Conservation (phyloP, 2,113 vertebrate genomes). For the Gulo gulo region DNA sequence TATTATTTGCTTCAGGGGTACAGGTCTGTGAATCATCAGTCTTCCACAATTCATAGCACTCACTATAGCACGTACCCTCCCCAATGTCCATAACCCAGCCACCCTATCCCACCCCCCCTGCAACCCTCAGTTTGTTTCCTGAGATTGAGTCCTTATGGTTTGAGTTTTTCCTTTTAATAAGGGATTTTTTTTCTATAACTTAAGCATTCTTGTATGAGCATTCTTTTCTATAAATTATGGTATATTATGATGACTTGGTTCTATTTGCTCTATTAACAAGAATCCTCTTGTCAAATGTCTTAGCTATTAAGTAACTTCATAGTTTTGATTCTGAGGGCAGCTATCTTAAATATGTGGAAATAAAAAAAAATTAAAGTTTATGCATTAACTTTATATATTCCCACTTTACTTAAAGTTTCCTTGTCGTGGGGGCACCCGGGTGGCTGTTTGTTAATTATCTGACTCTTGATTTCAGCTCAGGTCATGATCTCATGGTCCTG, state of each 20-base stretch:
- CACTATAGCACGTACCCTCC: no score
- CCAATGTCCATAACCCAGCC: no score
- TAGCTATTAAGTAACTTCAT: not conserved
- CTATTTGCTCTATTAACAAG: not conserved
- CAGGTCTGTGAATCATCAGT: no score
- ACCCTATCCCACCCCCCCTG: no score
- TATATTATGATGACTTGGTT: not conserved
- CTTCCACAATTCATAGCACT: no score
- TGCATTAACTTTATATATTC: not conserved
- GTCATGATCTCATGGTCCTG: not conserved
- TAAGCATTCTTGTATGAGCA: not conserved
- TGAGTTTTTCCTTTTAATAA: no score
- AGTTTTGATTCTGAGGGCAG: not conserved
- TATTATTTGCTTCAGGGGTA: no score
- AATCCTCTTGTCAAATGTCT: not conserved
- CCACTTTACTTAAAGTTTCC: not conserved
- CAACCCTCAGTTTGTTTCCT: no score
- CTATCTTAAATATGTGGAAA: not conserved
- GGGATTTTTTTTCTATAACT: no score
- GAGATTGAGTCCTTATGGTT: no score
- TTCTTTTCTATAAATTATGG: not conserved
- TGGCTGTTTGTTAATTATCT: not conserved
- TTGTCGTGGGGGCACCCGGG: not conserved
- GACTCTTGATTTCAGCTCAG: not conserved
- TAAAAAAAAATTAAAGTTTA: not conserved